These are phyloP conservation scores for Gisinianus flammeolus DNA, from an alignment of 2,888 invertebrate genomes.

Conservation along the genomic window DNA sequence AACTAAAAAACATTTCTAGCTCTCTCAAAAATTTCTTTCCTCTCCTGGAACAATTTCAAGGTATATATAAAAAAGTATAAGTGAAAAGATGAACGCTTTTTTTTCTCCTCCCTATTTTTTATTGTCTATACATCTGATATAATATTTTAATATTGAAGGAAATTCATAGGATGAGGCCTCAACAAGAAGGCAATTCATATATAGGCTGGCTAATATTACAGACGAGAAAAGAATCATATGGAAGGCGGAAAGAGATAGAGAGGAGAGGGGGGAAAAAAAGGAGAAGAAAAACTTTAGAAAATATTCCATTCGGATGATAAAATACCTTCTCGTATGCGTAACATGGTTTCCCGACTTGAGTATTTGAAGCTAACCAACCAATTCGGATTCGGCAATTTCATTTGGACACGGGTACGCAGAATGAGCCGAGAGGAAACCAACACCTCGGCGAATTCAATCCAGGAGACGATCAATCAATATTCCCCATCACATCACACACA, in stretches of 20 bases:
- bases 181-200: no score
- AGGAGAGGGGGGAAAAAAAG: background rate
- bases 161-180: no score
- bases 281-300: background rate
- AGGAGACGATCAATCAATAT: slow-evolving; percentile 52
- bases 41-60: no score
- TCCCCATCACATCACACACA: slow-evolving; percentile 35
- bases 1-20: background rate
- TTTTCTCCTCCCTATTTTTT: no score
- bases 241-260: background rate
- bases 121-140: background rate
- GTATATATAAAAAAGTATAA: no score
- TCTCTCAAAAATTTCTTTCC: background rate
- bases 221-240: background rate
- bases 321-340: slow-evolving; percentile 17
- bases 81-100: no score
- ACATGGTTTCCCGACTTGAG: slow-evolving; percentile 1
- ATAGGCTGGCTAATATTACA: background rate
- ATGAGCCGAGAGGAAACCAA: slow-evolving; percentile 40
- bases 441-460: slow-evolving; percentile 43
- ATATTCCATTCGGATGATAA: slow-evolving; percentile 23
- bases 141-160: background rate
- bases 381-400: slow-evolving; percentile 51
- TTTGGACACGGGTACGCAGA: slow-evolving; percentile 41
- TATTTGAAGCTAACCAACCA: slow-evolving; percentile 46